Conservation (phyloP, 1,140 invertebrate species). For the Eupristina koningsbergeri region DNA sequence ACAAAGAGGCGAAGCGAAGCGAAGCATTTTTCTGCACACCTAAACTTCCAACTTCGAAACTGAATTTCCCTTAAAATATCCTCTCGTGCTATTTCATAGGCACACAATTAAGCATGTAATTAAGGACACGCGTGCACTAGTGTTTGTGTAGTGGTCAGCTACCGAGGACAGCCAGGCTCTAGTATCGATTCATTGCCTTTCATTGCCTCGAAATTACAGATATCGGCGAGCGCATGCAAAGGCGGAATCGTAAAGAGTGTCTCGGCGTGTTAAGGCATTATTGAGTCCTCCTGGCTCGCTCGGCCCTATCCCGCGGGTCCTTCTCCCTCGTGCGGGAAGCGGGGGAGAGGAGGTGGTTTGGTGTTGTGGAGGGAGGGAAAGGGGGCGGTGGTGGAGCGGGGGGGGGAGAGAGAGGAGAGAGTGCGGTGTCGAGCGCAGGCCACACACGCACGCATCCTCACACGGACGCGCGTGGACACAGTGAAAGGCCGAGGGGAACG, state of each 20-base stretch:
- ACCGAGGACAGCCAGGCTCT: background rate
- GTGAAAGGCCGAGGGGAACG: slow-evolving; percentile 28
- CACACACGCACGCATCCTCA: background rate
- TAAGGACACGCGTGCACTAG: no score
- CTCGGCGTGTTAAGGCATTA: slow-evolving; percentile 29
- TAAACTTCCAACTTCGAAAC: background rate
- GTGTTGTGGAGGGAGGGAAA: no score
- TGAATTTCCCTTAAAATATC: background rate
- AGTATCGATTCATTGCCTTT: background rate
- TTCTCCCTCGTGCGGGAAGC: no score
- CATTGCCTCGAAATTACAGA: slow-evolving; percentile 19
- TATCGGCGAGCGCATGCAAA: slow-evolving; percentile 14
- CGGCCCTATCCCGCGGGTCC: background rate
- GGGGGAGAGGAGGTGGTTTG: no score
- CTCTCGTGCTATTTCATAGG: background rate
- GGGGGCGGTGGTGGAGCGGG: no score
- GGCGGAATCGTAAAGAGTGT: slow-evolving; percentile 20
- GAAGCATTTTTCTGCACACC: background rate
- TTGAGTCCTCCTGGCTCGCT: slow-evolving; percentile 24
- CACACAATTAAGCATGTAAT: no score
- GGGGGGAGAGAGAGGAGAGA: no score
- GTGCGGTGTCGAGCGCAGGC: background rate
- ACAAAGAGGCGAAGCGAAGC: background rate
- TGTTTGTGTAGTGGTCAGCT: no score
- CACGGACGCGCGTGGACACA: background rate